Conservation (phyloP, 2,888 invertebrate genomes). For the Prenolepis imparis region DNA sequence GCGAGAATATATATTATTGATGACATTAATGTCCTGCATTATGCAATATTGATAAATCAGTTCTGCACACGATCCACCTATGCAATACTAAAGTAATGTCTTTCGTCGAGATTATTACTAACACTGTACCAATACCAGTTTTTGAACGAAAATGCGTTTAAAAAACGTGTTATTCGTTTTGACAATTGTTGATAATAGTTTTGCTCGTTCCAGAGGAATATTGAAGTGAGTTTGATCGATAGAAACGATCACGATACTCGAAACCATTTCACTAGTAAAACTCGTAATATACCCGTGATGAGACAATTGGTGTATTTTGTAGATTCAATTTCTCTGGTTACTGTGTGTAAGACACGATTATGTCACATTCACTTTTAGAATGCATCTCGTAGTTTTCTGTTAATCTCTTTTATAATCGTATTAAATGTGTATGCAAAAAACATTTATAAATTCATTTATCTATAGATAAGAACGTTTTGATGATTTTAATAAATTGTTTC, state of each 20-base stretch:
- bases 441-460: slow-evolving; percentile 3
- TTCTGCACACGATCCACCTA: background rate
- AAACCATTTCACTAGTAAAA: slow-evolving; percentile 25
- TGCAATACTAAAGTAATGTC: slow-evolving; percentile 28
- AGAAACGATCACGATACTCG: slow-evolving; percentile 18
- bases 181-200: slow-evolving; percentile 39
- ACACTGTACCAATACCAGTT: background rate
- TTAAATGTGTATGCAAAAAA: slow-evolving; percentile 3
- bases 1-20: slow-evolving; percentile 28
- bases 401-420: slow-evolving; percentile 17
- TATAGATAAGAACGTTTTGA: background rate
- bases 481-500: background rate
- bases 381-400: background rate
- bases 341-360: background rate
- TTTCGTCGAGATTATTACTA: slow-evolving; percentile 46
- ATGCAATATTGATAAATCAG: slow-evolving; percentile 36
- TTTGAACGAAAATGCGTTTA: slow-evolving; percentile 4
- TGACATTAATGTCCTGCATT: slow-evolving; percentile 10
- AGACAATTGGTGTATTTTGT: slow-evolving; percentile 19
- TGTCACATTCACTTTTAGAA: background rate
- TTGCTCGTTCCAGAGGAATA: background rate
- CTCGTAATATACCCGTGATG: background rate
- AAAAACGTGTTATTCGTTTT: slow-evolving; percentile 45
- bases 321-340: slow-evolving; percentile 28
- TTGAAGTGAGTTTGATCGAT: slow-evolving; percentile 28